Percentiles rank a stretch among this genome's conserved stretches.
Conservation (phyloP, 53 echinoderm and acorn worm genomes). For the Temnopleurus reevesii region DNA sequence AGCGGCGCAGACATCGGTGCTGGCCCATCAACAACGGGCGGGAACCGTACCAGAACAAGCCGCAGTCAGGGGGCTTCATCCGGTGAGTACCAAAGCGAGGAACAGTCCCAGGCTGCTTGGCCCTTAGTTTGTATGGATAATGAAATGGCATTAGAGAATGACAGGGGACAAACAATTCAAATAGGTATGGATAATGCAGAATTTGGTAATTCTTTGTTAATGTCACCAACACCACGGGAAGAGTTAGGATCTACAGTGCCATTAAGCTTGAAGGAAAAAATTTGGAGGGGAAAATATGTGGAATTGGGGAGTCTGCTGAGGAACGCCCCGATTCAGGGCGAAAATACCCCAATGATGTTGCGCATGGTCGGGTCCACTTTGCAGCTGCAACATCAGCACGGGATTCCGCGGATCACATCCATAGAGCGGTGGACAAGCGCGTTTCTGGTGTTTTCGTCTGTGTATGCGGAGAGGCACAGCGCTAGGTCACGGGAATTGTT, state of each 20-base stretch:
- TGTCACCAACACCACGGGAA: not conserved
- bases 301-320: not conserved
- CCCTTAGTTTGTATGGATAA: not conserved
- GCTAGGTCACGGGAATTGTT: not conserved
- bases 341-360: not conserved
- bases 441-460: not conserved
- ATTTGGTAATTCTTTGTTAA: not conserved
- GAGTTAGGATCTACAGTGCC: not conserved
- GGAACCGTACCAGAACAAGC: too few species aligned
- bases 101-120: not conserved
- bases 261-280: not conserved
- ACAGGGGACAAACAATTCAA: too few species aligned
- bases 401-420: not conserved
- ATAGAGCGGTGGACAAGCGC: slow-evolving; percentile 34
- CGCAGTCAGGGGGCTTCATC: too few species aligned
- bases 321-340: not conserved
- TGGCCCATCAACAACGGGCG: too few species aligned
- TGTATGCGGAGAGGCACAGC: not conserved
- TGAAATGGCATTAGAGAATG: not conserved
- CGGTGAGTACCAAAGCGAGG: too few species aligned
- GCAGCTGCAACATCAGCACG: slow-evolving; percentile 40
- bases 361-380: not conserved
- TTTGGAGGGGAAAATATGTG: not conserved
- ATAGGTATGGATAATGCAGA: not conserved
- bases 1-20: too few species aligned